phyloP scores from a whole-genome alignment of 2,888 invertebrate species.

The Seira sanloemensis region DNA sequence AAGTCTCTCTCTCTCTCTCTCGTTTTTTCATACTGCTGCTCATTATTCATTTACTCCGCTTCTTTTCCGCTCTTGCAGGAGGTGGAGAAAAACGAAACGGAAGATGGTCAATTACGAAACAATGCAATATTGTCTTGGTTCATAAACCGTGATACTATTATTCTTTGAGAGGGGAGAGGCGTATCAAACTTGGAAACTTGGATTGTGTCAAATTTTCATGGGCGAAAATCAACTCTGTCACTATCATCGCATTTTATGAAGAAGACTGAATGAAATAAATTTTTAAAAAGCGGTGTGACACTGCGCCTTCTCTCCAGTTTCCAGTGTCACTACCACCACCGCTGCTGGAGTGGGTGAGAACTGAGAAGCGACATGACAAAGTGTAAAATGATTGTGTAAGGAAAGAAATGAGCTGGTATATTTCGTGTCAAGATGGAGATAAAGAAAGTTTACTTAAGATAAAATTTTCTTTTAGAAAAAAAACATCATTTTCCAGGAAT shows the following conservation, averaged over 20 bases:
- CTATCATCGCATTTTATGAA: too few relatives aligned
- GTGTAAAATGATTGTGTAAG: too few relatives aligned
- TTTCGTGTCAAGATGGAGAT: too few relatives aligned
- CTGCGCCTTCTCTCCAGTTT: constrained; percentile 19
- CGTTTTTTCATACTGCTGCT: too few relatives aligned
- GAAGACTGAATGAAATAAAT: neutral
- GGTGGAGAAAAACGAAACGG: constrained; percentile 52
- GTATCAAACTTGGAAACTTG: neutral
- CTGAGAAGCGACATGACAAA: too few relatives aligned
- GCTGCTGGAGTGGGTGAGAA: constrained; percentile 13
- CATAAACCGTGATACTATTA: too few relatives aligned
- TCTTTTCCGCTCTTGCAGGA: constrained; percentile 62
- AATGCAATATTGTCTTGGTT: constrained; percentile 57
- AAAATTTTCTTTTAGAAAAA: too few relatives aligned
- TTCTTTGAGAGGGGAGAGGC: constrained; percentile 31
- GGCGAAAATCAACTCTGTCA: neutral
- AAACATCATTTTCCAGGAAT: too few relatives aligned
- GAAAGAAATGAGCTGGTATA: too few relatives aligned
- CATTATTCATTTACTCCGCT: neutral
- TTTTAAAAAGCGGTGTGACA: neutral
- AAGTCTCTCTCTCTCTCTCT: too few relatives aligned
- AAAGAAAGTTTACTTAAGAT: too few relatives aligned
- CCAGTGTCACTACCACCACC: neutral
- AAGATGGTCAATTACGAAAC: constrained; percentile 67
- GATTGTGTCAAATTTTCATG: neutral